Base-by-base conservation (phyloP, 2,797 vertebrate species). In the Hephaestus fuliginosus region DNA sequence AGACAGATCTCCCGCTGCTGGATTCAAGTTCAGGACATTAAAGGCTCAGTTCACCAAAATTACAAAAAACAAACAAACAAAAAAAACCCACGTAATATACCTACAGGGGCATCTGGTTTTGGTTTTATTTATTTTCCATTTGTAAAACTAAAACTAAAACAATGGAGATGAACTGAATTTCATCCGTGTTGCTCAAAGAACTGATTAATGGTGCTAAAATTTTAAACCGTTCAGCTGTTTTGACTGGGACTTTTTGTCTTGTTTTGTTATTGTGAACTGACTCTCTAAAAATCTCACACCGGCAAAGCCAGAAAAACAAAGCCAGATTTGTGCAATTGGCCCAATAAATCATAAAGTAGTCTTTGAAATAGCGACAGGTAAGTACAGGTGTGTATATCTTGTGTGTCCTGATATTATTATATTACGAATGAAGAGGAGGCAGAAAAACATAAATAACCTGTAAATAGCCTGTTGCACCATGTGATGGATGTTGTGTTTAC, bases 41-140 rank as follows among this genome's bases (percentile, higher is more conserved):
- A 81, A 73, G 18, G 33, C 4, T 62, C 15, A 30, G 15, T 74
- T 82, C 49, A 82, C 17, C 17, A 70, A 57, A 63, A 67, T 51
- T 1, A 44, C 14, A 33, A 25, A n/a, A 22, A 12, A 25, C 15
- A 36, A 53, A 49, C 3, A 48, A 46, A 18, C 18, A n/a, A n/a
- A n/a, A 4, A 30, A 30, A 30, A 30, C 30, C 30, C 25, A 15
- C 3, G 30, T 20, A 43, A 30, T 43, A 4, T 1, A 28, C 28
- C n/a, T 49, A 36, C 4, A 25, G 25, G 14, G 10, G 22, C 13
- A 33, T 56, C 48, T 1, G 15, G 22, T 14, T 39, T 28, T 58
- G n/a, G 7, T 28, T 43, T 60, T n/a, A 20, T 41, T 18, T n/a
- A 13, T 58, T 48, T 33, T 60, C 64, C 15, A 20, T 36, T 12